Evolutionary conservation across 2,113 vertebrate genomes (phyloP).

Genomic region (Microtus ochrogaster): DNA sequence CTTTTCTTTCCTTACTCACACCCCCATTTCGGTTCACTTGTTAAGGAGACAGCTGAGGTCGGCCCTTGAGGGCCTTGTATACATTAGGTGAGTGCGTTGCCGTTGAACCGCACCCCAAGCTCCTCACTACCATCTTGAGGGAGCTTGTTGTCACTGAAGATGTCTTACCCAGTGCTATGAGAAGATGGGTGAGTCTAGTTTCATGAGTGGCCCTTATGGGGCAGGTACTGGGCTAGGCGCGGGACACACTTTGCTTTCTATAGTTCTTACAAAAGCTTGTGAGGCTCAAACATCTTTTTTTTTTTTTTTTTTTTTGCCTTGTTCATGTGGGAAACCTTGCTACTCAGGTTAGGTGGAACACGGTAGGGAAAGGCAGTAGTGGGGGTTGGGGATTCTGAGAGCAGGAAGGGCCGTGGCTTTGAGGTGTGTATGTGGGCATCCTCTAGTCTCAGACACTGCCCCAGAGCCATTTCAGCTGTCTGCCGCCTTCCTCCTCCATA

Average conservation of each 20-base stretch:
- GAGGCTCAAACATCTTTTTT: background rate
- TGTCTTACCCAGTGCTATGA: background rate
- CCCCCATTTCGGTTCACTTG: background rate
- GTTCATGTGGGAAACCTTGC: background rate
- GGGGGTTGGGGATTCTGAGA: background rate
- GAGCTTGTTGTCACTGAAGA: background rate
- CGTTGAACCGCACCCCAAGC: background rate
- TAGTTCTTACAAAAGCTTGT: background rate
- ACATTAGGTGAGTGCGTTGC: background rate
- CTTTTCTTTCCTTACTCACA: background rate
- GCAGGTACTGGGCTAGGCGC: background rate
- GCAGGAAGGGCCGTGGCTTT: background rate
- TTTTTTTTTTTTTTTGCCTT: background rate
- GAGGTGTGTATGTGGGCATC: background rate
- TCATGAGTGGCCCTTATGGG: background rate
- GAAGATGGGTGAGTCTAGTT: background rate
- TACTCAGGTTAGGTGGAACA: background rate
- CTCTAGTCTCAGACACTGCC: background rate
- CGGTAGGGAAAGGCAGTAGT: background rate
- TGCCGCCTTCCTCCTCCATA: background rate
- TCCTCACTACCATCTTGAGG: background rate
- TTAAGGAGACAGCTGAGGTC: background rate
- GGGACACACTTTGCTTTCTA: background rate
- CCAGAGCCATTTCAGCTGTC: rapidly evolving
- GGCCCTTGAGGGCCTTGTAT: background rate